Conservation (phyloP, 2,113 vertebrate genomes). For the Cyphomyrus discorhynchus region DNA sequence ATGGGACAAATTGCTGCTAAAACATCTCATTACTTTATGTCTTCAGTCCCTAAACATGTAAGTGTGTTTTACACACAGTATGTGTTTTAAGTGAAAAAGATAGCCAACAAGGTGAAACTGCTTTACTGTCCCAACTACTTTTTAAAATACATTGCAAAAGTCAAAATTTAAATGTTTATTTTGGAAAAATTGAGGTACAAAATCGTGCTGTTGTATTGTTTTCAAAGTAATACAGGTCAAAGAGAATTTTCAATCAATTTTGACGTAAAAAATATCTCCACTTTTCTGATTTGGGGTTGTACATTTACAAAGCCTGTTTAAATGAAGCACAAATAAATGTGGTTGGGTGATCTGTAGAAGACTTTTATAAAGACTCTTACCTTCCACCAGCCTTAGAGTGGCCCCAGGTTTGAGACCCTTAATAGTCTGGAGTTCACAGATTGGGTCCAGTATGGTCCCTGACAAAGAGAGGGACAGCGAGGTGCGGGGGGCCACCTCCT, state of each 20-base stretch:
- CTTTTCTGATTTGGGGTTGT: neutral
- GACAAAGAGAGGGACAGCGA: constrained; percentile 53
- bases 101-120: neutral
- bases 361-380: constrained; percentile 30
- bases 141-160: neutral
- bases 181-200: neutral
- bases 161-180: neutral
- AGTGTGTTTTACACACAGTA: neutral
- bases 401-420: constrained; percentile 61
- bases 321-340: neutral
- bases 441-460: constrained; percentile 54
- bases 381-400: constrained; percentile 60
- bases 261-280: neutral
- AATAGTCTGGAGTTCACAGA: constrained; percentile 51
- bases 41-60: neutral
- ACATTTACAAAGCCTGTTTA: neutral
- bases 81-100: neutral
- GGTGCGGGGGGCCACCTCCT: constrained; percentile 62
- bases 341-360: neutral
- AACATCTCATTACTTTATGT: neutral
- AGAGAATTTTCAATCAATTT: neutral
- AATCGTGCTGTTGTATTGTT: neutral
- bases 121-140: neutral
- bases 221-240: neutral
- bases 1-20: neutral